Conservation (phyloP, 2,888 invertebrate species). For the Gonocerus acuteangulatus region DNA sequence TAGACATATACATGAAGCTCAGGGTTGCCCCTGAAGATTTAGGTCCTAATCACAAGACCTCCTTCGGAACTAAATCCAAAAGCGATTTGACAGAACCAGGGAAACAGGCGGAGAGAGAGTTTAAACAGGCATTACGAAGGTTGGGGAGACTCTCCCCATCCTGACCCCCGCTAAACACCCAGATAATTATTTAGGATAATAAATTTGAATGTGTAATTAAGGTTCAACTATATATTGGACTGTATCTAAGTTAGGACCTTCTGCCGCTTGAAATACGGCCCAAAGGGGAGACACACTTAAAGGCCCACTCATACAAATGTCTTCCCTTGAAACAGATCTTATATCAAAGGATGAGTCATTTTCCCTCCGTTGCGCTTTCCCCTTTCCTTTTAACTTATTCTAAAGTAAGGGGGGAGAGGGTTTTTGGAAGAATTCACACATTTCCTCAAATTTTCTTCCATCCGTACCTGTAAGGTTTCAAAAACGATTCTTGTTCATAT, state of each 20-base stretch:
- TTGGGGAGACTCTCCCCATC: neutral
- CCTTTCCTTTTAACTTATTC: too few species aligned
- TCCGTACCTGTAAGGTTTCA: too few species aligned
- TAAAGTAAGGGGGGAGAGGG: too few species aligned
- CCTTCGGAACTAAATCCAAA: conserved; percentile 12
- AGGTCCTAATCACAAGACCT: neutral
- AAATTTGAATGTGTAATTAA: conserved; percentile 26
- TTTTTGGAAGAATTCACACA: too few species aligned
- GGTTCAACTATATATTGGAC: conserved; percentile 24
- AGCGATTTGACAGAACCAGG: conserved; percentile 5
- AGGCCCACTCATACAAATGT: conserved; percentile 10
- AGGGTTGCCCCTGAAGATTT: too few species aligned
- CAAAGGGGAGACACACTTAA: conserved; percentile 7
- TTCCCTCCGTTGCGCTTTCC: neutral
- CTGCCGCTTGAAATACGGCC: conserved; percentile 18
- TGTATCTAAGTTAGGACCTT: conserved; percentile 22
- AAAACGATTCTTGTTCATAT: too few species aligned
- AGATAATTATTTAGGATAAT: conserved; percentile 26
- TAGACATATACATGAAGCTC: too few species aligned
- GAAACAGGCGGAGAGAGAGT: conserved; percentile 6
- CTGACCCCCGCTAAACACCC: neutral
- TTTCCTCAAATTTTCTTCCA: too few species aligned
- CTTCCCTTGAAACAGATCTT: conserved; percentile 16
- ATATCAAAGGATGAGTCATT: conserved; percentile 18
- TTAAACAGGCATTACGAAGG: conserved; percentile 18